phyloP scores from a whole-genome alignment of 2,113 vertebrate genomes.

The Alosa alosa region DNA sequence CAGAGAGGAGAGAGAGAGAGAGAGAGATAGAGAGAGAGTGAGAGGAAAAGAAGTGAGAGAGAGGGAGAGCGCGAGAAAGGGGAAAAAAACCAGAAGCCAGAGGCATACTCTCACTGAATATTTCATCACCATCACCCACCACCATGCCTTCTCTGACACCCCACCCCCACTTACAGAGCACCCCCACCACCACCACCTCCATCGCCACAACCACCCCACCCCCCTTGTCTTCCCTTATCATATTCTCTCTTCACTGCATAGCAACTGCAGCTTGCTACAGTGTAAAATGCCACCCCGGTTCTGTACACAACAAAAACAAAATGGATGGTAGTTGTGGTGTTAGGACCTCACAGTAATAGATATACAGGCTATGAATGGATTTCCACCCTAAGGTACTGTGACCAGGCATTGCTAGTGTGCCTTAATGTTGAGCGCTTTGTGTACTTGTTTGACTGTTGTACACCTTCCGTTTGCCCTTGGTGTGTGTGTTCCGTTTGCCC shows the following conservation, averaged over 20 bases:
- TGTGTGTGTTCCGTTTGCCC: not conserved
- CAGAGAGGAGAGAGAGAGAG: not conserved
- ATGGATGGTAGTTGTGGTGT: slow-evolving; percentile 22
- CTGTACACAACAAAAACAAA: slow-evolving; percentile 49
- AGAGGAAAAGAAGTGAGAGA: slow-evolving; percentile 45
- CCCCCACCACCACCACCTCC: slow-evolving; percentile 51
- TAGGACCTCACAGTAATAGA: not conserved
- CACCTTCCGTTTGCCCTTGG: not conserved
- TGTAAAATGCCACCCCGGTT: slow-evolving; percentile 56
- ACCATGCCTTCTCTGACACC: slow-evolving; percentile 29
- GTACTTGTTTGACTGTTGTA: not conserved
- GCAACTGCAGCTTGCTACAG: slow-evolving; percentile 56
- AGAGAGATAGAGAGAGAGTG: slow-evolving; percentile 46
- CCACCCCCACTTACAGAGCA: slow-evolving; percentile 15
- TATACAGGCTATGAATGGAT: not conserved
- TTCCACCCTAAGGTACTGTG: not conserved
- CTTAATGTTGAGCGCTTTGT: not conserved
- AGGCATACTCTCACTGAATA: slow-evolving; percentile 76
- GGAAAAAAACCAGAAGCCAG: slow-evolving; percentile 54
- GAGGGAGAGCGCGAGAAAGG: slow-evolving; percentile 42
- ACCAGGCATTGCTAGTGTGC: not conserved
- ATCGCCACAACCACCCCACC: slow-evolving; percentile 45
- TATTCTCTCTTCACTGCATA: slow-evolving; percentile 60
- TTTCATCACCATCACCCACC: slow-evolving; percentile 71
- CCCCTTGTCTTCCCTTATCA: slow-evolving; percentile 60